Percentiles rank a stretch among this genome's conserved stretches.
These are phyloP conservation scores for Paramormyrops kingsleyae DNA, from an alignment of 2,113 vertebrate species.

Conservation along the genomic window DNA sequence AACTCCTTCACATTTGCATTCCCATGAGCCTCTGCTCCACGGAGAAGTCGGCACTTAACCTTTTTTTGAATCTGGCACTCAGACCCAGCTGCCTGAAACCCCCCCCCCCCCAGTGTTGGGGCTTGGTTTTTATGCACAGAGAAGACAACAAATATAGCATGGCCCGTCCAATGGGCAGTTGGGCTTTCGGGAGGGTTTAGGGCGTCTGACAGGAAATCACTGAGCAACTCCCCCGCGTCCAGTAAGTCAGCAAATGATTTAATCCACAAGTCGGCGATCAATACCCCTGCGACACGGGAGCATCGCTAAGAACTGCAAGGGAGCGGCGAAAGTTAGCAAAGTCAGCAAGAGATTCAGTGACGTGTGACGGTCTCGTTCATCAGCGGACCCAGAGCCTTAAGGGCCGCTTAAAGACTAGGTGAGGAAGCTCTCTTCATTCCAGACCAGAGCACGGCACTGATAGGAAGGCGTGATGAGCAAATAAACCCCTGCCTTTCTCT, in stretches of 20 bases:
- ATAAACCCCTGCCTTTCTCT: neutral
- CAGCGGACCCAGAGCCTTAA: conserved; percentile 16
- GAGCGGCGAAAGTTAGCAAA: conserved; percentile 19
- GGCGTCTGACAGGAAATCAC: conserved; percentile 14
- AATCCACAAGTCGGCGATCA: conserved; percentile 12
- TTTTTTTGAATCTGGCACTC: conserved; percentile 15
- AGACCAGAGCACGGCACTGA: neutral
- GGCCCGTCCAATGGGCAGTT: neutral
- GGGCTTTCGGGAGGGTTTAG: conserved; percentile 3
- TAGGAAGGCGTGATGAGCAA: neutral
- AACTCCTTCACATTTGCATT: neutral
- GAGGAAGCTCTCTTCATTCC: conserved; percentile 12
- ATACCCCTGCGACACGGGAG: conserved; percentile 10
- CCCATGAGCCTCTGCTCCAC: neutral
- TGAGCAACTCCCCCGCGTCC: neutral
- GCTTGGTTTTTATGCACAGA: conserved; percentile 2
- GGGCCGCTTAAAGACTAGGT: neutral
- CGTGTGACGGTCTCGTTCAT: conserved; percentile 27
- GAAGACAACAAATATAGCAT: neutral
- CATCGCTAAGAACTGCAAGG: conserved; percentile 19
- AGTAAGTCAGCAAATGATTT: conserved; percentile 9
- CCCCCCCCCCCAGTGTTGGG: conserved; percentile 12
- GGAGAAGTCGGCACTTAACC: conserved; percentile 17
- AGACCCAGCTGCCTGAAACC: conserved; percentile 15
- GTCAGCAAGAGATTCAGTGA: conserved; percentile 20